Base-by-base conservation (phyloP, 2,888 invertebrate species). In the Salpingus planirostris region DNA sequence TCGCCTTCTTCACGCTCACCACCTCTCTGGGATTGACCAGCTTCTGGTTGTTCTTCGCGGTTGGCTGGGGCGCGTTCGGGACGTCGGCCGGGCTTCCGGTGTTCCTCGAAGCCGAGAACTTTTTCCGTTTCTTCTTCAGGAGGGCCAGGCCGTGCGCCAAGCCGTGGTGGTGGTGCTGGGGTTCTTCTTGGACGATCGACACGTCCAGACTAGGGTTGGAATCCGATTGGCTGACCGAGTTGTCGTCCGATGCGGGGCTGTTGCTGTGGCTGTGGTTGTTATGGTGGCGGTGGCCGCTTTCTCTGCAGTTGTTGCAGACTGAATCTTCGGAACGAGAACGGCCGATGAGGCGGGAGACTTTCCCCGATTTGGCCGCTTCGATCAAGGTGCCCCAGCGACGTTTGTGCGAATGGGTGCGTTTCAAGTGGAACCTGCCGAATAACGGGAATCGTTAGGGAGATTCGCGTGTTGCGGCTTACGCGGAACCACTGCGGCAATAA, bases 281-380 rank as follows among this genome's bases (percentile, higher is more conserved):
- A 5, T 60, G 60, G 38, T 64, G 64, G 29, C 73, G 70, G 50
- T 58, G 69, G 42, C 72, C 72, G 55, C 73, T 73, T 31, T 55
- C 59, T 31, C 61, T 59, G 32, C 66, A 65, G 21, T 70, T 65
- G 50, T 70, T 72, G 50, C 73, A 78, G 29, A 89, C 86, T 6
- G 88, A 89, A 62, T 89, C 89, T 64, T 89, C 88, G 2, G 88
- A 88, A 46, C 80, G 71, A 26, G 80, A 80, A 46, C 84, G 73
- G 15, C 87, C 86, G 44, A 88, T 81, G 52, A 89, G 73, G 42
- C 84, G 73, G 13, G 84, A 80, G 27, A 88, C 84, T 51, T 80
- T 75, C 14, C 85, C 86, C 38, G 80, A 78, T 55, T 84, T 83
- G 23, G 89, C 87, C 25, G 89, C 88, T 59, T 89, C 88, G 57